Evolutionary conservation across 2,888 invertebrate species (phyloP).

Genomic region (Bellardia bayeri): DNA sequence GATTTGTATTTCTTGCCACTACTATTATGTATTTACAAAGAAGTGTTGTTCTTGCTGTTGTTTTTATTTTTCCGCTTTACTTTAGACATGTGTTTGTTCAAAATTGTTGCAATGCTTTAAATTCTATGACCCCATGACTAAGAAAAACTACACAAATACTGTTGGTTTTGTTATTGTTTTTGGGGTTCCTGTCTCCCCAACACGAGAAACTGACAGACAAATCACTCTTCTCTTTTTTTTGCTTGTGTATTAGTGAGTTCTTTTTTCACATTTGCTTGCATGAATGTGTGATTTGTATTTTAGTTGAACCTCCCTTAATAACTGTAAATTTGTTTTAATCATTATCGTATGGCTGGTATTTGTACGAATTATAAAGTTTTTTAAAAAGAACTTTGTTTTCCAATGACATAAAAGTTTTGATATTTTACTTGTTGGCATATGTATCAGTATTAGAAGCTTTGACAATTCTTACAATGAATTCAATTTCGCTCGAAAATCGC

Average conservation of each 20-base stretch:
- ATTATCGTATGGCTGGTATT: background rate
- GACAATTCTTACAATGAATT: too few relatives aligned
- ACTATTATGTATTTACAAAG: background rate
- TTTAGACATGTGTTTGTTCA: constrained; percentile 53
- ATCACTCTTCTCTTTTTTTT: constrained; percentile 14
- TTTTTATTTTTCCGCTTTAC: constrained; percentile 1
- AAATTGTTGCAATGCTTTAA: constrained; percentile 58
- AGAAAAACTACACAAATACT: constrained; percentile 8
- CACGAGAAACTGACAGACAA: constrained; percentile 40
- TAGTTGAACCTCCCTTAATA: constrained; percentile 42
- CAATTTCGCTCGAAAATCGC: too few relatives aligned
- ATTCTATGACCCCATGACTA: constrained; percentile 59
- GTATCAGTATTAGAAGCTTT: too few relatives aligned
- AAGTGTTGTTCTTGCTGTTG: constrained; percentile 6
- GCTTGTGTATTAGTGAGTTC: background rate
- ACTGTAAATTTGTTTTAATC: constrained; percentile 17
- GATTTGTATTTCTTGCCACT: constrained; percentile 31
- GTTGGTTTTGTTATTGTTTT: background rate
- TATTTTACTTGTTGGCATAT: too few relatives aligned
- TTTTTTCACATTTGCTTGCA: background rate
- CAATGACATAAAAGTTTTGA: too few relatives aligned
- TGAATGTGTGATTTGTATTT: background rate
- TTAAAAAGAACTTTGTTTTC: too few relatives aligned
- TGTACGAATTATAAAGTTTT: too few relatives aligned
- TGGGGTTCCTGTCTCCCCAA: constrained; percentile 2